These are phyloP conservation scores for Siniperca obscura DNA, from an alignment of 2,797 vertebrate genomes.

Conservation along the genomic window DNA sequence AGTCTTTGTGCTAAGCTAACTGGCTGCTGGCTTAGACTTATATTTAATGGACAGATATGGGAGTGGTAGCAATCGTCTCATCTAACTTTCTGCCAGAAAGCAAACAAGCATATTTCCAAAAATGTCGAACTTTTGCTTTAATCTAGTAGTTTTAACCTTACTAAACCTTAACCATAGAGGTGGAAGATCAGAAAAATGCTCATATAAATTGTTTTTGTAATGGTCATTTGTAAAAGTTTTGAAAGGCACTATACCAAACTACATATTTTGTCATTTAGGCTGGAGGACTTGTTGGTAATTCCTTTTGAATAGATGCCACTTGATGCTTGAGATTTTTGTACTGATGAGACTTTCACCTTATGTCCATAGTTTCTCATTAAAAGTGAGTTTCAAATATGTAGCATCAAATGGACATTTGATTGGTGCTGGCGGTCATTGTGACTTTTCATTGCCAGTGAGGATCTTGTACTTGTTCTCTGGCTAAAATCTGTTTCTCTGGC, in stretches of 20 bases:
- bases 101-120: not conserved
- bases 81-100: not conserved
- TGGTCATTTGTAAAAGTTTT: not conserved
- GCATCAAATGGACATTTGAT: not conserved
- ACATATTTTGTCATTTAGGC: not conserved
- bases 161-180: not conserved
- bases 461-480: constrained; percentile 1
- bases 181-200: not conserved
- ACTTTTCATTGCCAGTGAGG: constrained; percentile 5
- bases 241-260: not conserved
- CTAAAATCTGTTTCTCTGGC: constrained; percentile 7
- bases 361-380: not conserved
- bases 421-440: constrained; percentile 7
- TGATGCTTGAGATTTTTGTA: not conserved
- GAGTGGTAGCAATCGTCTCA: not conserved
- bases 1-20: not conserved
- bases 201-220: not conserved
- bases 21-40: not conserved
- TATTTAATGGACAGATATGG: not conserved
- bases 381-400: not conserved
- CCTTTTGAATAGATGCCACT: not conserved
- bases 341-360: not conserved
- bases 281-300: not conserved
- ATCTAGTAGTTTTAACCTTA: not conserved
- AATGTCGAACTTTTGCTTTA: not conserved